Base-by-base conservation (phyloP, 2,888 invertebrate genomes). In the Eustalomyia histrio region DNA sequence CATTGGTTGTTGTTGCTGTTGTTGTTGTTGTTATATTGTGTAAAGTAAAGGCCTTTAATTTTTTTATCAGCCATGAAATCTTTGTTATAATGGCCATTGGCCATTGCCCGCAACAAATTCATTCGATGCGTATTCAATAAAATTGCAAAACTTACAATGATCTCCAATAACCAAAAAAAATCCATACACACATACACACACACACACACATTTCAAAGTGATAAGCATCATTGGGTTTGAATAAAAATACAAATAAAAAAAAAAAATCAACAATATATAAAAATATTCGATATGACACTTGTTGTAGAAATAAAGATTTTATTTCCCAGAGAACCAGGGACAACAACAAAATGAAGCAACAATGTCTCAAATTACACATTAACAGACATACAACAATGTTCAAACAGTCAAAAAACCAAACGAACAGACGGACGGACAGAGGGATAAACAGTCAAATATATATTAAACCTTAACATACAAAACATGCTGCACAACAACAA, bases 121-220 rank as follows among this genome's bases (percentile, higher is more conserved):
- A 82, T 79, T 82, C 79, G 79, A 79, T 79, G 79, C 76, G 82
- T 76, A 80, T 83, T 83, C 82, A 83, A 83, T 83, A 83, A 83
- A 83, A 83, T 83, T 83, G 72, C 82, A 80, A 80, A 83, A 83
- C 73, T 83, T 80, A 83, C 82, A 82, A 76, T 78, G 71, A 81
- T 78, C 81, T 81, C 78, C 79, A 79, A 79, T 79, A 79, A 82
- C 79, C 47, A 60, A 79, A 79, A 63, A 52, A 21, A 39, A 52
- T 24, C 9, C 10, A 50, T 50, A 24, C 43, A n/a, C 1, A 55
- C n/a, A 21, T n/a, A 61, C 35, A 63, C 58, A 58, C 17, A 55
- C 21, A 64, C 50, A 52, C 29, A 16, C 47, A 50, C 16, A 35
- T 24, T 55, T 35, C 53, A 35, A 73, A 65, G 57, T 78, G 81